Percentiles rank a stretch among this genome's conserved stretches.
Conservation (phyloP, 2,113 vertebrate genomes). For the Talpa occidentalis region DNA sequence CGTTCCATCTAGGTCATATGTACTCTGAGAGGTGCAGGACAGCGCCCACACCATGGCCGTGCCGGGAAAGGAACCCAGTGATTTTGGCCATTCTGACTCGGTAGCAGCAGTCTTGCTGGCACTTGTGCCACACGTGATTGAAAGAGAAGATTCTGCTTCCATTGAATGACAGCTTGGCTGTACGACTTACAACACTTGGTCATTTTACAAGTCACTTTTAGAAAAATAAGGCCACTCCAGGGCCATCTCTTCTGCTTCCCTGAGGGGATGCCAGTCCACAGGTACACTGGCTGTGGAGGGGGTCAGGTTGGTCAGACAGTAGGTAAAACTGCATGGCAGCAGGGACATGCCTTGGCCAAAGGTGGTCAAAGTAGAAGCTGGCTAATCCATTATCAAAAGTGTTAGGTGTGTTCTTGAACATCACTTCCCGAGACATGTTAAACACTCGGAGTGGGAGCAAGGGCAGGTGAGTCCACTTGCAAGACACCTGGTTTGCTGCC, state of each 20-base stretch:
- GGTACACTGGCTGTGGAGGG: not conserved
- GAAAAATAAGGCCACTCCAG: conserved; percentile 35
- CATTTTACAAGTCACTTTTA: not conserved
- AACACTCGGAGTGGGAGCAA: not conserved
- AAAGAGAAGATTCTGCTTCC: not conserved
- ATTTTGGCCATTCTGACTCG: not conserved
- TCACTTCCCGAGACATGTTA: not conserved
- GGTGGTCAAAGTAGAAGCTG: not conserved
- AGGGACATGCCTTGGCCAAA: not conserved
- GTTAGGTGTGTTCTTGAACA: not conserved
- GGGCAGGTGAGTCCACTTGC: not conserved
- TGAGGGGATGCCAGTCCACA: fast-evolving
- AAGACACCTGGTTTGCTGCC: not conserved
- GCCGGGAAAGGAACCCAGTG: not conserved
- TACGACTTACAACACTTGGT: not conserved
- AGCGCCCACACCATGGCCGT: fast-evolving
- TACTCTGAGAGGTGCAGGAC: not conserved
- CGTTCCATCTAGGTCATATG: not conserved
- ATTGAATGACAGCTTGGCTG: not conserved
- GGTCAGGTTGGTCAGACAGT: not conserved
- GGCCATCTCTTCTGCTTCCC: not conserved
- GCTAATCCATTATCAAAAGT: not conserved
- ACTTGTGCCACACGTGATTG: not conserved
- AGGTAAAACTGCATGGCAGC: not conserved
- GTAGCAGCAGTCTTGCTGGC: not conserved